Base-by-base conservation (phyloP, 2,888 invertebrate genomes). In the Aporophyla nigra region DNA sequence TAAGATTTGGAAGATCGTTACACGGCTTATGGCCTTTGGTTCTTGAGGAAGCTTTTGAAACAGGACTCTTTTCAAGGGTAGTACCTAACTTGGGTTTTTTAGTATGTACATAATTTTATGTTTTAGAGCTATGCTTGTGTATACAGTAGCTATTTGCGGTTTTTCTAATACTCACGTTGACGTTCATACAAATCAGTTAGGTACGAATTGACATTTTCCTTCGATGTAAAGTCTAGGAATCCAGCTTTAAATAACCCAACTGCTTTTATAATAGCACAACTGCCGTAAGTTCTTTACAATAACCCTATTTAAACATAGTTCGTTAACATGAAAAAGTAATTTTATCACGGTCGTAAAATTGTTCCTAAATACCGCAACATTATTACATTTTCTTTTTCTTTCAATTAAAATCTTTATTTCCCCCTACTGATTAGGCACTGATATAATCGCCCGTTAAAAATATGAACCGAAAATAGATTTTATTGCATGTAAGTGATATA, bases 401-500 rank as follows among this genome's bases (percentile, higher is more conserved):
- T 63, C 24, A 49, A 51, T 59, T 68, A 27, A 53, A 58, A 56
- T 62, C 14, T 62, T 74, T 54, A 49, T 70, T 80, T 65, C 51
- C 49, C n/a, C 43, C 27, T 70, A 21, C 69, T 74, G 74, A 87
- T 82, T 80, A 84, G 49, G 73, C 72, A 61, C 63, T 78, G 78
- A 84, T 84, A 84, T 85, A 87, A 74, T 83, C 82, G 70, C 59
- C 77, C 71, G 73, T 83, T 79, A 82, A 87, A 84, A 82, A 82
- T 85, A 86, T 83, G 82, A 49, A 83, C 84, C 84, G 63, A 84
- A 90, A 92, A 93, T 92, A 90, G 88, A 93, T 93, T 93, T 93
- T 91, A 93, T 90, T 92, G 90, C 89, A 79, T 76, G 77, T 80
- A 86, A 86, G 86, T 89, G 90, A 91, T 91, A 93, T 94, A 94